Evolutionary conservation across 2,888 invertebrate species (phyloP), one percentile per base, ranked within the genome.

Genomic region (Petrolisthes cinctipes): DNA sequence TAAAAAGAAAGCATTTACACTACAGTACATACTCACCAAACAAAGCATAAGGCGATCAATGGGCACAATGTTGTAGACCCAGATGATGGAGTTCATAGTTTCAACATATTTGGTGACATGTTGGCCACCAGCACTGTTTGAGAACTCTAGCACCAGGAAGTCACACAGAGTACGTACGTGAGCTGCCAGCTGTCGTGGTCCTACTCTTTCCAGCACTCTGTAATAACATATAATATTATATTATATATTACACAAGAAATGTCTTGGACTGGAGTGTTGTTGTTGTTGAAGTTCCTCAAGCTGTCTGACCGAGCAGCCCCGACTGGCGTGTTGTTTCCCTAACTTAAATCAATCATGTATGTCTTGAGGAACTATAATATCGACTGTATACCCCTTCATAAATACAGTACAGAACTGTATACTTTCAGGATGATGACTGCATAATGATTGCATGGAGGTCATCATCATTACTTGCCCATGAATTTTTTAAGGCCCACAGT

Each of bases 51-150:
- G 95, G 91, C 98, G 94, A 93, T 99, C 99, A 90, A 99, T 97
- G 68, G 98, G 97, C 83, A 99, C 96, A 91, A 99, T 97, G 93
- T 98, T 98, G 93, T 97, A 98, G 92, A 98, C 98, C 98, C 99
- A 99, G 91, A 99, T 97, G 95, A 99, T 97, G 92, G 97, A 97
- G 93, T 97, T 98, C 91, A 99, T 96, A 0, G 98, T 97, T 92
- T 98, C 98, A 4, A 98, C 97, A 92, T 97, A 97, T 93, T 98
- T 98, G 93, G 97, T 97, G 82, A 98, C 97, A 92, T 97, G 97
- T 90, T 96, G 96, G 14, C 97, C 97, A 53, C 96, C 97, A 20
- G 92, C 92, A 79, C 90, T 88, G 84, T 89, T 91, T 17, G 90
- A 90, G 92, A 98, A 97, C 93, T 99, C 98, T 92, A 96, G 97